These are phyloP conservation scores for Sylvicola fuscatus DNA, from an alignment of 2,888 invertebrate species.

Conservation along the genomic window DNA sequence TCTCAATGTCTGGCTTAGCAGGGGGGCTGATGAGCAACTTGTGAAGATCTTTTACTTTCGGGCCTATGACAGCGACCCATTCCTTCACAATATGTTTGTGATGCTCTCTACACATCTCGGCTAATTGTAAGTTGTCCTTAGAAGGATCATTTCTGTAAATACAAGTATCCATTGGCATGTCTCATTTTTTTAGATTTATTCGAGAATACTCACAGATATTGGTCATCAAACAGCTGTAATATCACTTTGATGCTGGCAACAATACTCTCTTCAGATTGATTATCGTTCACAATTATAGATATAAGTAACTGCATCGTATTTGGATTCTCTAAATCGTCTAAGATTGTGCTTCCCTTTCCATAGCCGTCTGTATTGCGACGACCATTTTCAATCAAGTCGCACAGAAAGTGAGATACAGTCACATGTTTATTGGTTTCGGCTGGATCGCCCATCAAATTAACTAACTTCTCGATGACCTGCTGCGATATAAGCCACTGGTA, in stretches of 20 bases:
- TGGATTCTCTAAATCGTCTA: slow-evolving; percentile 7
- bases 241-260: slow-evolving; percentile 63
- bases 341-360: slow-evolving; percentile 21
- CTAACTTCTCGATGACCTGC: slow-evolving; percentile 63
- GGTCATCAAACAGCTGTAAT: slow-evolving; percentile 41
- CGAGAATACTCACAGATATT: slow-evolving; percentile 1
- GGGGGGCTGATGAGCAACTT: slow-evolving; percentile 43
- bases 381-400: slow-evolving; percentile 58
- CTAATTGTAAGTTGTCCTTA: slow-evolving; percentile 16
- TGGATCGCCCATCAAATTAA: slow-evolving; percentile 37
- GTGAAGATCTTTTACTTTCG: slow-evolving; percentile 48
- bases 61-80: slow-evolving; percentile 39
- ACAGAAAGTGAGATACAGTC: slow-evolving; percentile 73
- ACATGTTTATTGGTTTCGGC: slow-evolving; percentile 55
- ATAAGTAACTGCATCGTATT: slow-evolving; percentile 16
- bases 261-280: slow-evolving; percentile 55
- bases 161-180: not conserved
- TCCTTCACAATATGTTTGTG: slow-evolving; percentile 36
- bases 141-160: slow-evolving; percentile 20
- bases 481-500: slow-evolving; percentile 84
- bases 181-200: no score
- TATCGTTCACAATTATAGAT: slow-evolving; percentile 46
- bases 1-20: slow-evolving; percentile 43
- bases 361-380: slow-evolving; percentile 19
- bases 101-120: slow-evolving; percentile 31